Conservation (phyloP, 2,888 invertebrate species). For the Aleiodes testaceus region DNA sequence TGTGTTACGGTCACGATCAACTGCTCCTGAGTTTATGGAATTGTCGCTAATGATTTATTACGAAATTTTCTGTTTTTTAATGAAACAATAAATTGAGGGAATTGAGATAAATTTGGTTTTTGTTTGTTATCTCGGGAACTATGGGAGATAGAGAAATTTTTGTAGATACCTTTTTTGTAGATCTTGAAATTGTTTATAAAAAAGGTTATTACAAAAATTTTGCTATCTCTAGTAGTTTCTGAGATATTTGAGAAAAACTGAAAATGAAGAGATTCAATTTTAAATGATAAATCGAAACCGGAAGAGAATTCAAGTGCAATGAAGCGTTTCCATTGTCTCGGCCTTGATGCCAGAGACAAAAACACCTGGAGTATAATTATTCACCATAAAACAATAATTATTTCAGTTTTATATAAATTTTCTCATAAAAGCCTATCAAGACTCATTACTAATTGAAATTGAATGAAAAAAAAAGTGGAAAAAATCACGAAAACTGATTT, state of each 20-base stretch:
- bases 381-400: not conserved
- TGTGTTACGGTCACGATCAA: slow-evolving; percentile 27
- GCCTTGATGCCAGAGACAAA: slow-evolving; percentile 1
- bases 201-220: not conserved
- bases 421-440: not conserved
- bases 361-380: not conserved
- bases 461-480: not conserved
- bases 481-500: not conserved
- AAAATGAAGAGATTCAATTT: no score
- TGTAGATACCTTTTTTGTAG: no score
- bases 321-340: slow-evolving; percentile 21
- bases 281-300: no score
- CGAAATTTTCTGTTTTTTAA: slow-evolving; percentile 4
- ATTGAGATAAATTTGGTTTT: no score
- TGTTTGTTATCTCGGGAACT: no score
- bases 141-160: no score
- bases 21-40: not conserved
- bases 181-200: not conserved
- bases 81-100: not conserved
- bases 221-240: no score
- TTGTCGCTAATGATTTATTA: slow-evolving; percentile 1
- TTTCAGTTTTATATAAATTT: not conserved
- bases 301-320: slow-evolving; percentile 4
- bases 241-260: not conserved
- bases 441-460: not conserved